Base-by-base conservation (phyloP, 1,140 invertebrate genomes). In the Meteorus sp. region DNA sequence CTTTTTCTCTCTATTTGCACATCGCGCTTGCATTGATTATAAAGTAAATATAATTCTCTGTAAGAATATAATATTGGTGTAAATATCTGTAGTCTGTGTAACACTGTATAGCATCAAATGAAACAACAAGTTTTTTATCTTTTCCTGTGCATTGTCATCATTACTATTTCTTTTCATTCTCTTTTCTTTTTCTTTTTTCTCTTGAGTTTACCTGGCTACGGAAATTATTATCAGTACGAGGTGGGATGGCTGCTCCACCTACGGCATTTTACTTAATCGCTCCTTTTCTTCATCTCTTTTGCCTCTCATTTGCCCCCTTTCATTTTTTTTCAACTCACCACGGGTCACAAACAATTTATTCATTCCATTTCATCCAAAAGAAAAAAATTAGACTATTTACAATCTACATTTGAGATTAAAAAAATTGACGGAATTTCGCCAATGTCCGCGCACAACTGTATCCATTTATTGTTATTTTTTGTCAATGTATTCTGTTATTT, bases 41-140 rank as follows among this genome's bases (percentile, higher is more conserved):
- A 78, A 80, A 78, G 75, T 80, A 80, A 80, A 80, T 80, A 80
- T 77, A 80, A 80, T 76, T 71, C 78, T 80, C 78, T 80, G 76
- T 79, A 80, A 77, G 77, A 79, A 80, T 80, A 80, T 79, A 80
- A 79, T 79, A 79, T 78, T 78, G 75, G 78, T 76, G 77, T 80
- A 80, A 80, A 80, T 78, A 80, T 80, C 78, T 80, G 77, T 80
- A 80, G 78, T 79, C 75, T 80, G 77, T 78, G 76, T 80, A 80
- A 80, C 78, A 80, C 78, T 78, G 77, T 80, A 80, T 80, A 80
- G 78, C 78, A 80, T 62, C 65, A 80, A 78, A 80, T 75, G 74
- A 80, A 80, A 78, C 73, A 80, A 80, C 78, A 78, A 78, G 76
- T 77, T 68, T 53, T 59, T 56, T n/a, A 39, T 39, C 13, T 39